These are phyloP conservation scores for Papilio aristodemus DNA, from an alignment of 1,140 invertebrate genomes.

Conservation along the genomic window DNA sequence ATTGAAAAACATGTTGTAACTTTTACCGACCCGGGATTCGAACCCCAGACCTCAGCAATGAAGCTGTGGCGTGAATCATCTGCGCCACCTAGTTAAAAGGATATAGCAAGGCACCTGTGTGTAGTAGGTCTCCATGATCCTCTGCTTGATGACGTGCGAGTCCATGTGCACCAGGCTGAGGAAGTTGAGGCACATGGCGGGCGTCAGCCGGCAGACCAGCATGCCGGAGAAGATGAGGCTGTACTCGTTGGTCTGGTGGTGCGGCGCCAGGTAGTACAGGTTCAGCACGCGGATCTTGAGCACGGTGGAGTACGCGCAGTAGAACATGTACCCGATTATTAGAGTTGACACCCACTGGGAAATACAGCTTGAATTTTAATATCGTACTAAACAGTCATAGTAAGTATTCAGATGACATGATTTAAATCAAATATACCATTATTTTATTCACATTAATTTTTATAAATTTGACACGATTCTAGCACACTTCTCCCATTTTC, in stretches of 20 bases:
- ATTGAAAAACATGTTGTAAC: too few relatives aligned
- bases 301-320: conserved; percentile 98
- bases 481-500: too few relatives aligned
- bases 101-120: conserved; percentile 85
- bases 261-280: conserved; percentile 97
- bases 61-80: too few relatives aligned
- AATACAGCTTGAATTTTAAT: conserved; percentile 38
- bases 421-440: too few relatives aligned
- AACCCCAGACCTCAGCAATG: too few relatives aligned
- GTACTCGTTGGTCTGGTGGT: conserved; percentile 99
- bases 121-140: conserved; percentile 91
- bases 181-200: conserved; percentile 99
- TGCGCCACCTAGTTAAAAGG: too few relatives aligned
- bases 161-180: conserved; percentile 99
- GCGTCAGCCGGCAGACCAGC: conserved; percentile 98
- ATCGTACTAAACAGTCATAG: too few relatives aligned
- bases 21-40: too few relatives aligned
- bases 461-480: too few relatives aligned
- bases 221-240: conserved; percentile 99
- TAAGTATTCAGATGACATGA: too few relatives aligned
- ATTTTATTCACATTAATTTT: too few relatives aligned
- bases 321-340: conserved; percentile 96
- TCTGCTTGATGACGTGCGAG: conserved; percentile 94
- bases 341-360: conserved; percentile 90
- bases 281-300: conserved; percentile 98